Evolutionary conservation across 1,140 invertebrate genomes (phyloP).

Genomic region (Pararge aegeria): DNA sequence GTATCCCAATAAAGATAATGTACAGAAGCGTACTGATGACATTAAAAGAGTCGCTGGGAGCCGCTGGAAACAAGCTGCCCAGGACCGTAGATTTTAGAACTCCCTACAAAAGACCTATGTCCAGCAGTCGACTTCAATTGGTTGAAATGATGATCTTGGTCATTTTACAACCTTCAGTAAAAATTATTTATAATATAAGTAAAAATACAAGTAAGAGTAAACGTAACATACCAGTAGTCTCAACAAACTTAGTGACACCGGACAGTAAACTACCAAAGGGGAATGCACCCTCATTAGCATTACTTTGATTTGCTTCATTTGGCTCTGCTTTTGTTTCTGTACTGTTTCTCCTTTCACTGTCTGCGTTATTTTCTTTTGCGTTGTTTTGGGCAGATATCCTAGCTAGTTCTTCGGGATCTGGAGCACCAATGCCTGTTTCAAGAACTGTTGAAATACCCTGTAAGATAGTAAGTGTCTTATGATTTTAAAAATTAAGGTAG

Average conservation of each 20-base stretch:
- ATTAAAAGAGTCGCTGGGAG: too few species aligned
- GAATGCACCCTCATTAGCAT: slow-evolving; percentile 61
- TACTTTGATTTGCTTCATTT: slow-evolving; percentile 1
- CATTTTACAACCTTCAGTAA: too few species aligned
- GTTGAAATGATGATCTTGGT: too few species aligned
- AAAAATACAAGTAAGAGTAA: not conserved
- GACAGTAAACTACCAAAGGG: slow-evolving; percentile 84
- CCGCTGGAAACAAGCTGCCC: too few species aligned
- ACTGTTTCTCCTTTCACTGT: slow-evolving; percentile 30
- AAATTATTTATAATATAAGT: too few species aligned
- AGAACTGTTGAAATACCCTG: slow-evolving; percentile 83
- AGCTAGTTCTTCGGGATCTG: slow-evolving; percentile 88
- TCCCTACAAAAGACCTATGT: too few species aligned
- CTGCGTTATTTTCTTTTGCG: slow-evolving; percentile 22
- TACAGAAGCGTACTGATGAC: too few species aligned
- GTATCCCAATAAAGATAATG: too few species aligned
- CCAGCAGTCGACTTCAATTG: too few species aligned
- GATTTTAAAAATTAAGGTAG: not conserved
- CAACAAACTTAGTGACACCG: slow-evolving; percentile 86
- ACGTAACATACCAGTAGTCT: slow-evolving; percentile 79
- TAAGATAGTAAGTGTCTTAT: slow-evolving; percentile 18
- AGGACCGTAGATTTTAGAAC: too few species aligned
- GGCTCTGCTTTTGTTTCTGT: slow-evolving; percentile 15
- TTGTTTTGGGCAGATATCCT: slow-evolving; percentile 54
- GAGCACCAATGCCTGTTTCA: slow-evolving; percentile 87